phyloP scores from a whole-genome alignment of 2,888 invertebrate species.

The Acleris literana region DNA sequence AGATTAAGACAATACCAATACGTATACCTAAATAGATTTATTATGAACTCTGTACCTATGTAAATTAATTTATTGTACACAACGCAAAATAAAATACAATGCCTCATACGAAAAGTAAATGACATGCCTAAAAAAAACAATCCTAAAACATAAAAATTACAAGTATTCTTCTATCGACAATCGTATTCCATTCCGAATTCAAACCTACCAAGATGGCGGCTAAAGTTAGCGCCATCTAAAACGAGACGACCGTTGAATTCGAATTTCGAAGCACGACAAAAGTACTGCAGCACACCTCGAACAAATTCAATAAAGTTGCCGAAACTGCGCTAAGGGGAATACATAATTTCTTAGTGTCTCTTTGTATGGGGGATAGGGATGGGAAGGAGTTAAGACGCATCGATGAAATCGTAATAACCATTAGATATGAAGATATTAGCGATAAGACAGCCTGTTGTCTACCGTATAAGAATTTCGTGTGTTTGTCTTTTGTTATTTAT shows the following conservation, averaged over 20 bases:
- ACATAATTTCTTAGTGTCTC: slow-evolving; percentile 83
- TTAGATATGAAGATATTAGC: not conserved
- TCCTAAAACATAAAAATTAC: too few relatives aligned
- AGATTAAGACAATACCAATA: too few relatives aligned
- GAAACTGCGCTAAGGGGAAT: slow-evolving; percentile 81
- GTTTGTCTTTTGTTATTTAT: too few relatives aligned
- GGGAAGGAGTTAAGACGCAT: slow-evolving; percentile 38
- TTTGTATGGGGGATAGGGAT: slow-evolving; percentile 69
- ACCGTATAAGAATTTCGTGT: too few relatives aligned
- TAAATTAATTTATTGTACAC: too few relatives aligned
- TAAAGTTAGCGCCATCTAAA: slow-evolving; percentile 40
- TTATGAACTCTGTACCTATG: too few relatives aligned
- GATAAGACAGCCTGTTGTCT: too few relatives aligned
- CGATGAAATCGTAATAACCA: slow-evolving; percentile 22
- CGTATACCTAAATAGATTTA: too few relatives aligned
- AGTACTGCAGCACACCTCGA: slow-evolving; percentile 75
- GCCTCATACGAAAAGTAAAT: too few relatives aligned
- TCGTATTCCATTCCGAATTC: slow-evolving; percentile 32
- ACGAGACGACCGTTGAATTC: slow-evolving; percentile 55
- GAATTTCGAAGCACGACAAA: slow-evolving; percentile 74
- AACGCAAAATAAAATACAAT: too few relatives aligned
- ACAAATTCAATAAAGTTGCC: slow-evolving; percentile 82
- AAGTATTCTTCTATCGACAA: too few relatives aligned
- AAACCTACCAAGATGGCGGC: slow-evolving; percentile 46
- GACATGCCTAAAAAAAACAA: too few relatives aligned